A percentile compares a stretch with the other conserved stretches of the same genome.
Conservation (phyloP, 2,113 vertebrate genomes). For the Hymenochirus boettgeri region DNA sequence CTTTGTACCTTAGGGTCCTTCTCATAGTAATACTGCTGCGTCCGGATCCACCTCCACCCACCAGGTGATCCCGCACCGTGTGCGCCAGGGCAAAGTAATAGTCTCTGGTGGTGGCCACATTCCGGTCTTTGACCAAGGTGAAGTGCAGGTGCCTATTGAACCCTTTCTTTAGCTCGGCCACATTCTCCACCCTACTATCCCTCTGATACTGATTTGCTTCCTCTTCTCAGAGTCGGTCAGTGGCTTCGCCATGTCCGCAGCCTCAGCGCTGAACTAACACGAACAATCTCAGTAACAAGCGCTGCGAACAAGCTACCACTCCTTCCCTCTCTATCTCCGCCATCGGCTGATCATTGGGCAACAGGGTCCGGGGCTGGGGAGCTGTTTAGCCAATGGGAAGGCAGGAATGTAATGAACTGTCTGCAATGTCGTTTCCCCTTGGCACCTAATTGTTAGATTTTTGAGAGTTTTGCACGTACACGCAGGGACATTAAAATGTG, state of each 20-base stretch:
- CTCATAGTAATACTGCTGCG: slow-evolving; percentile 90
- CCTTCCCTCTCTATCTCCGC: neutral
- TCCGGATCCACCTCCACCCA: slow-evolving; percentile 89
- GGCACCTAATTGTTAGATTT: too few species aligned
- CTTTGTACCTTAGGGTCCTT: slow-evolving; percentile 79
- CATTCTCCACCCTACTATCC: slow-evolving; percentile 83
- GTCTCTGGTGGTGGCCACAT: slow-evolving; percentile 82
- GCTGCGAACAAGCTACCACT: neutral
- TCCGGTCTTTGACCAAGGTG: slow-evolving; percentile 90
- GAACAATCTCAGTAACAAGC: neutral
- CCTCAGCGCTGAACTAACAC: neutral
- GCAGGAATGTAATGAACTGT: too few species aligned
- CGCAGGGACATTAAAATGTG: too few species aligned
- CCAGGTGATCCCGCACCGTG: slow-evolving; percentile 88
- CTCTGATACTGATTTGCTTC: slow-evolving; percentile 89
- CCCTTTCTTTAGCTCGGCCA: slow-evolving; percentile 81
- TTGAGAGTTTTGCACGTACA: too few species aligned
- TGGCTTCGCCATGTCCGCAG: slow-evolving; percentile 71
- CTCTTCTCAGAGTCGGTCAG: slow-evolving; percentile 86
- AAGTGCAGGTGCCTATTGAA: slow-evolving; percentile 93
- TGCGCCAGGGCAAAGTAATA: slow-evolving; percentile 89
- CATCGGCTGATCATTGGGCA: neutral
- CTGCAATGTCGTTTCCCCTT: too few species aligned
- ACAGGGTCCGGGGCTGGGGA: too few species aligned
- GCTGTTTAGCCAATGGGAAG: too few species aligned